phyloP scores from a whole-genome alignment of 92 coral and sea anemone genomes.

The Porites divaricata region DNA sequence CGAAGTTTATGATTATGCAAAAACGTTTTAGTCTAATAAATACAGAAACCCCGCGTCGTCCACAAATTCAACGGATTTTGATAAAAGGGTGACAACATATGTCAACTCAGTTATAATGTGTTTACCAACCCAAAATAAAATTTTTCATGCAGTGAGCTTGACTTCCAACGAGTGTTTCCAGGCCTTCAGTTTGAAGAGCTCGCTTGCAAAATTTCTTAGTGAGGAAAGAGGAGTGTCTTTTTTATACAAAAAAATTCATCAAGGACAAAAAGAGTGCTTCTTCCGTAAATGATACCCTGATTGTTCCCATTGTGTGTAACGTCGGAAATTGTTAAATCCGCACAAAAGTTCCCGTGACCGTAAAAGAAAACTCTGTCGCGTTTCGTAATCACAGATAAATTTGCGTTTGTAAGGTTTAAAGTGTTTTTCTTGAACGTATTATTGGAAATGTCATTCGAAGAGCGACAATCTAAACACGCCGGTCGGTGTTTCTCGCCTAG shows the following conservation, averaged over 20 bases:
- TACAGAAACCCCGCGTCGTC: constrained; percentile 6
- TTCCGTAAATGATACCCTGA: constrained; percentile 48
- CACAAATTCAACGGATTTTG: constrained; percentile 49
- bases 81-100: constrained; percentile 67
- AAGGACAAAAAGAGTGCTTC: constrained; percentile 25
- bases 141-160: constrained; percentile 39
- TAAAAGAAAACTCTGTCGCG: constrained; percentile 1
- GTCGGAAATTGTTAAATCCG: constrained; percentile 46
- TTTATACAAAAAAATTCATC: constrained; percentile 23
- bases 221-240: neutral
- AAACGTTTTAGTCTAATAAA: constrained; percentile 7
- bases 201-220: neutral
- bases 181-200: neutral
- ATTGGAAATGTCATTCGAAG: neutral
- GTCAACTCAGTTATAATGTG: constrained; percentile 74
- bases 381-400: constrained; percentile 8
- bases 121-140: constrained; percentile 66
- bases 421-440: constrained; percentile 15
- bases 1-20: constrained; percentile 39
- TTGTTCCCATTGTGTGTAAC: constrained; percentile 25
- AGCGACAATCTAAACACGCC: neutral
- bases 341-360: constrained; percentile 9
- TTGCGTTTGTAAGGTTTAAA: constrained; percentile 15
- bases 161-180: neutral
- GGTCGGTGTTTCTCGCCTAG: too few species aligned